Evolutionary conservation across 30 jellyfish, hydroid and myxozoan genomes (phyloP).

Genomic region (Cassiopea xamachana): DNA sequence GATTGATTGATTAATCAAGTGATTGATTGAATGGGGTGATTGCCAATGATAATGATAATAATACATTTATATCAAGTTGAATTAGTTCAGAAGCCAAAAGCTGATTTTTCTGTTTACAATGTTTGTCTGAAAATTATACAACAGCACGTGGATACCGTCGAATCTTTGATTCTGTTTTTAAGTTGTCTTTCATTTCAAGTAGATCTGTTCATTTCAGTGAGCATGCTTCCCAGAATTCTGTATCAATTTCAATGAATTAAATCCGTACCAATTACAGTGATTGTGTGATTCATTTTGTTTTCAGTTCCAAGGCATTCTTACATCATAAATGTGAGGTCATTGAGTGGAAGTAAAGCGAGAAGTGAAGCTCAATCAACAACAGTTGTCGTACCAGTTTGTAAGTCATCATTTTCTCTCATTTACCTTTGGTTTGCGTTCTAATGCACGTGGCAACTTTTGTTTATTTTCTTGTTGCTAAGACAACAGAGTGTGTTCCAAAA

Average conservation of each 20-base stretch:
- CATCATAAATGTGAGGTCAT: conserved; percentile 29
- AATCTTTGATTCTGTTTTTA: no score
- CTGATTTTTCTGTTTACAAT: no score
- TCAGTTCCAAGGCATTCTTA: conserved; percentile 29
- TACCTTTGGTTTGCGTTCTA: neutral
- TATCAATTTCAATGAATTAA: neutral
- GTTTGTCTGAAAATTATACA: no score
- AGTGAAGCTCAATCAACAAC: conserved; percentile 17
- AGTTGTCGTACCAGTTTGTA: conserved; percentile 6
- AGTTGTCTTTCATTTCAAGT: no score
- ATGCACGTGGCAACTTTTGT: neutral
- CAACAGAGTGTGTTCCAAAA: no score
- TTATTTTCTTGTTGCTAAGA: no score
- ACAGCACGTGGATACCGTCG: no score
- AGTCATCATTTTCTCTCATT: neutral
- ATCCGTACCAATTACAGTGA: neutral
- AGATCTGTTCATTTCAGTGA: no score
- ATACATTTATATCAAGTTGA: no score
- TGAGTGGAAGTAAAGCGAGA: conserved; percentile 19
- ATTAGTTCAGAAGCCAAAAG: no score
- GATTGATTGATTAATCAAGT: no score
- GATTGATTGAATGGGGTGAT: neutral
- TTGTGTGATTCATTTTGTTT: conserved; percentile 5
- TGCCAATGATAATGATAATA: no score
- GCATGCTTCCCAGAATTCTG: neutral